phyloP scores from a whole-genome alignment of 2,888 invertebrate genomes.

The Torymus texanus region DNA sequence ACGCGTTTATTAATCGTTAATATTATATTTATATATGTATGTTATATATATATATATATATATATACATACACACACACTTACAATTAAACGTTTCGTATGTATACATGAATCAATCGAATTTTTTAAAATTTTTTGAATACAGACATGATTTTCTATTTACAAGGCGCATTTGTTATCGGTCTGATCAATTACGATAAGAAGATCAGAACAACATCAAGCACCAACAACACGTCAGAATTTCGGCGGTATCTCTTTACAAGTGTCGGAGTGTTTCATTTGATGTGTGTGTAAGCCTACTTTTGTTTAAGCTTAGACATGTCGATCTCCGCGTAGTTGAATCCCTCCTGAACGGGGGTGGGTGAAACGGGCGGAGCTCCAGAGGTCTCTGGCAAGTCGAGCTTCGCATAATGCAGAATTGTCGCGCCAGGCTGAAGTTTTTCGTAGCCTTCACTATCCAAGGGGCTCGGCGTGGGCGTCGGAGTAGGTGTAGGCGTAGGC shows the following conservation, averaged over 20 bases:
- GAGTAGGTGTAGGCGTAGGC: constrained; percentile 68
- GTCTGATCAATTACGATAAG: constrained; percentile 35
- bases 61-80: too few species aligned
- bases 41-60: constrained; percentile 66
- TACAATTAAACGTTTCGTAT: constrained; percentile 66
- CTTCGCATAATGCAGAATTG: constrained; percentile 81
- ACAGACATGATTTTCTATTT: constrained; percentile 57
- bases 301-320: constrained; percentile 79
- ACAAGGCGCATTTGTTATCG: constrained; percentile 52
- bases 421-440: constrained; percentile 69
- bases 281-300: constrained; percentile 58
- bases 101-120: constrained; percentile 63
- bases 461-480: constrained; percentile 74
- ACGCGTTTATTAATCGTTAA: constrained; percentile 68
- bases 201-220: constrained; percentile 31
- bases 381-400: constrained; percentile 78
- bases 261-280: constrained; percentile 53
- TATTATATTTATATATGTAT: constrained; percentile 63
- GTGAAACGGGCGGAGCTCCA: constrained; percentile 70
- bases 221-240: constrained; percentile 57
- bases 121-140: constrained; percentile 57
- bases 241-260: constrained; percentile 66
- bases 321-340: constrained; percentile 88
- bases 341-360: constrained; percentile 72
- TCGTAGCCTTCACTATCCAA: constrained; percentile 75